phyloP scores from a whole-genome alignment of 2,888 invertebrate species.

The Acheta domesticus region DNA sequence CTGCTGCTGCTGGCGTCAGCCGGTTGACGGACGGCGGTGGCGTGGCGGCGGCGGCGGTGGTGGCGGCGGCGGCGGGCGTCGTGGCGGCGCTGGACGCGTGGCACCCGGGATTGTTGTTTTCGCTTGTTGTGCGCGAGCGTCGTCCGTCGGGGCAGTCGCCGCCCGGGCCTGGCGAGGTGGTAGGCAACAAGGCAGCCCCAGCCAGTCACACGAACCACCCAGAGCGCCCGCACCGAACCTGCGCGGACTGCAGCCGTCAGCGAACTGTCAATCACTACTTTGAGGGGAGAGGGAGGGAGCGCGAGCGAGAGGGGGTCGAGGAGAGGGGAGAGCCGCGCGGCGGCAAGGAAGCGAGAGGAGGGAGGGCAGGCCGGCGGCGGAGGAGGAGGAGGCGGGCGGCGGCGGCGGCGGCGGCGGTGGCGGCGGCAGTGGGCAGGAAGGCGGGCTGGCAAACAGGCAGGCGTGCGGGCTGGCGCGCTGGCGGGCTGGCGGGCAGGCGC shows the following conservation, averaged over 20 bases:
- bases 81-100: background rate
- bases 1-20: background rate
- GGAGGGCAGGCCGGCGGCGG: slow-evolving; percentile 11
- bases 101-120: background rate
- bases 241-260: slow-evolving; percentile 64
- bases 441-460: slow-evolving; percentile 1
- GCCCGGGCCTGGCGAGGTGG: slow-evolving; percentile 46
- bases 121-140: slow-evolving; percentile 42
- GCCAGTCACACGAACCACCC: slow-evolving; percentile 30
- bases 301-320: slow-evolving; percentile 20
- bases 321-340: slow-evolving; percentile 7
- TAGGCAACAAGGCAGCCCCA: slow-evolving; percentile 38
- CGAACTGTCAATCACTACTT: slow-evolving; percentile 63
- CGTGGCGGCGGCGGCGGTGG: slow-evolving; percentile 27
- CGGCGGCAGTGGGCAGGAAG: slow-evolving; percentile 23
- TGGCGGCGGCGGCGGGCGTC: background rate
- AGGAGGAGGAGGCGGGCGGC: background rate
- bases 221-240: slow-evolving; percentile 45
- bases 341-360: slow-evolving; percentile 23
- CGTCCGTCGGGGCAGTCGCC: slow-evolving; percentile 48
- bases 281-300: slow-evolving; percentile 31
- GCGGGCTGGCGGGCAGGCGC: slow-evolving; percentile 50
- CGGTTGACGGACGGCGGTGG: background rate
- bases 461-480: slow-evolving; percentile 35
- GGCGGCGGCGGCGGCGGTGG: background rate